Evolutionary conservation across 2,113 vertebrate species (phyloP).

Genomic region (Strix uralensis): DNA sequence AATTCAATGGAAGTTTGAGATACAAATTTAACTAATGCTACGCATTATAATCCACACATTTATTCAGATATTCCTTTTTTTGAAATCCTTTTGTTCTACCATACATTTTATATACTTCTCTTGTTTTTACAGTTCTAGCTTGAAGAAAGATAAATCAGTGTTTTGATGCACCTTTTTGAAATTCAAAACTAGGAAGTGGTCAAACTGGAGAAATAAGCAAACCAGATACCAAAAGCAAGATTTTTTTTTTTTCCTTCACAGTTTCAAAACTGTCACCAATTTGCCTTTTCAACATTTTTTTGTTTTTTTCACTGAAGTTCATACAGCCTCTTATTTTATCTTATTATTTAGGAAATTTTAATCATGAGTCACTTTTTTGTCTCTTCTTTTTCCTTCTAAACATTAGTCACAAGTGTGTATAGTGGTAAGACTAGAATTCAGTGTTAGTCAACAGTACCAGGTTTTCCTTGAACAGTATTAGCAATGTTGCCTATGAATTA

Average conservation of each 20-base stretch:
- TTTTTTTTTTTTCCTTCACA: slow-evolving; percentile 26
- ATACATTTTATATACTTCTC: slow-evolving; percentile 74
- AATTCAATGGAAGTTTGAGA: slow-evolving; percentile 68
- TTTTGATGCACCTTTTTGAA: slow-evolving; percentile 86
- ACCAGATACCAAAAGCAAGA: slow-evolving; percentile 73
- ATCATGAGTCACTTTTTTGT: slow-evolving; percentile 63
- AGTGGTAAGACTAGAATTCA: slow-evolving; percentile 54
- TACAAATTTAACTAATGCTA: slow-evolving; percentile 82
- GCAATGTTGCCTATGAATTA: slow-evolving; percentile 37
- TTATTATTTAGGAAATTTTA: slow-evolving; percentile 71
- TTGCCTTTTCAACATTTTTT: slow-evolving; percentile 70
- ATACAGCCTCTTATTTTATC: slow-evolving; percentile 69
- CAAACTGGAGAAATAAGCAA: slow-evolving; percentile 76
- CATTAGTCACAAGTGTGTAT: slow-evolving; percentile 64
- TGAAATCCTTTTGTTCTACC: slow-evolving; percentile 69
- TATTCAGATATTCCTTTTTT: slow-evolving; percentile 80
- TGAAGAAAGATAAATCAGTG: slow-evolving; percentile 71
- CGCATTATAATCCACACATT: slow-evolving; percentile 85
- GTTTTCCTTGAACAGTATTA: slow-evolving; percentile 59
- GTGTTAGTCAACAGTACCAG: slow-evolving; percentile 53
- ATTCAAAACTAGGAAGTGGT: slow-evolving; percentile 80
- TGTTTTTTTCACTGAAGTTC: slow-evolving; percentile 74
- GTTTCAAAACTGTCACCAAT: slow-evolving; percentile 62
- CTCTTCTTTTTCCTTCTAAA: slow-evolving; percentile 54
- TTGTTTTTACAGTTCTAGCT: slow-evolving; percentile 83